Evolutionary conservation across 2,113 vertebrate genomes (phyloP).

Genomic region (Chaenocephalus aceratus): DNA sequence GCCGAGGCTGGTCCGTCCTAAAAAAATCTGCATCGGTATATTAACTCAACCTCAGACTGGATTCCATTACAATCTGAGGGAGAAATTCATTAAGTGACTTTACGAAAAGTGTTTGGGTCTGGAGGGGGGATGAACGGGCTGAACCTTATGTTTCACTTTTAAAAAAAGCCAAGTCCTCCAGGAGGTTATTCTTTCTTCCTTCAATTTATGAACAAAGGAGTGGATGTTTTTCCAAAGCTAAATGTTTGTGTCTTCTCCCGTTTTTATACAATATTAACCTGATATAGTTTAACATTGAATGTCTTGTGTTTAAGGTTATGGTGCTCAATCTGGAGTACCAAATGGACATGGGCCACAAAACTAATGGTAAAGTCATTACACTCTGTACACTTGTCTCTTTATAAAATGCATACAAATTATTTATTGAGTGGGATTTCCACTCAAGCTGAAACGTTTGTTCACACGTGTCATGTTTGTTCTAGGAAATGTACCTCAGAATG

Average conservation of each 20-base stretch:
- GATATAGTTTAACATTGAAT: background rate
- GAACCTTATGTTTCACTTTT: background rate
- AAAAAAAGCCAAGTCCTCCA: no score
- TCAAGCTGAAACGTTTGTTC: background rate
- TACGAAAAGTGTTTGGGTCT: background rate
- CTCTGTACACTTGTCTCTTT: background rate
- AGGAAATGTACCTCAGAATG: conserved; percentile 59
- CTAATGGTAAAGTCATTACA: conserved; percentile 51
- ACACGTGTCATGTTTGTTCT: background rate
- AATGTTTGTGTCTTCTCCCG: background rate
- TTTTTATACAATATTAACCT: background rate
- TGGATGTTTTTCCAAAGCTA: background rate
- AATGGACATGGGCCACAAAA: conserved; percentile 61
- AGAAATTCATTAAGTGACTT: background rate
- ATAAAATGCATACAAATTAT: background rate
- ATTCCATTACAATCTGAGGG: background rate
- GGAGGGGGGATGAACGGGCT: background rate
- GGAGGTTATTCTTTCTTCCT: no score
- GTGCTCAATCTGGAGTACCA: conserved; percentile 31
- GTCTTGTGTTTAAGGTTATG: conserved; percentile 63
- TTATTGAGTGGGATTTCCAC: background rate
- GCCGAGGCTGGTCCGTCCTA: background rate
- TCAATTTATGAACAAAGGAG: no score
- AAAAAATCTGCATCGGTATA: conserved; percentile 13
- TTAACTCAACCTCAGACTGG: background rate